Conservation (phyloP, 1,140 invertebrate genomes). For the Ceratosolen solmsi region DNA sequence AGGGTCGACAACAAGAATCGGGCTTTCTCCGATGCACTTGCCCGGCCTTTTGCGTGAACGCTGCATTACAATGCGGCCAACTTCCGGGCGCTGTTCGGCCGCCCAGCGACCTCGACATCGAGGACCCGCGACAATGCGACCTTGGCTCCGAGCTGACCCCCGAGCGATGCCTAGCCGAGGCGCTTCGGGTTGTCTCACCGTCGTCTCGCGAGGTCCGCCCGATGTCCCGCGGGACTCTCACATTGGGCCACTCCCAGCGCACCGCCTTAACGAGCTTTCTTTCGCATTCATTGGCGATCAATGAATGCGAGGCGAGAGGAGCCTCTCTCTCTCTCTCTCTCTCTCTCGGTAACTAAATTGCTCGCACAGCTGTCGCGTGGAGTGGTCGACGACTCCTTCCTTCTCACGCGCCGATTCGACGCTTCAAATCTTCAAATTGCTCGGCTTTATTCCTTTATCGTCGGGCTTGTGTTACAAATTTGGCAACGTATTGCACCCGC, state of each 20-base stretch:
- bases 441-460: not conserved
- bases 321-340: not conserved
- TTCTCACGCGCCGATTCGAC: not conserved
- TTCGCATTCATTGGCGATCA: not conserved
- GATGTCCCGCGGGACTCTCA: conserved; percentile 22
- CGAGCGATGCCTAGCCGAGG: not conserved
- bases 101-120: conserved; percentile 60
- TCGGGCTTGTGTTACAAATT: too few species aligned
- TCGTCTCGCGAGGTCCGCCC: not conserved
- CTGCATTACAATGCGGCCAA: conserved; percentile 60
- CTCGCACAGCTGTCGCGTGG: not conserved
- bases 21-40: conserved; percentile 51
- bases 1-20: conserved; percentile 11
- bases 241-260: not conserved
- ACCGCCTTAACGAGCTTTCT: conserved; percentile 36
- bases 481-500: too few species aligned
- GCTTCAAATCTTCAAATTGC: not conserved
- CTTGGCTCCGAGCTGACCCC: not conserved
- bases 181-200: not conserved
- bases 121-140: conserved; percentile 51
- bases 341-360: not conserved
- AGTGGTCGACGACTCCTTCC: not conserved
- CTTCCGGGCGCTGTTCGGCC: conserved; percentile 66
- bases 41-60: conserved; percentile 40
- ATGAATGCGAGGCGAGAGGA: conserved; percentile 23